A percentile compares a stretch with the other conserved stretches of the same genome.
Evolutionary conservation across 2,797 vertebrate species (phyloP).

Genomic region (Hypotaenidia okinawae): DNA sequence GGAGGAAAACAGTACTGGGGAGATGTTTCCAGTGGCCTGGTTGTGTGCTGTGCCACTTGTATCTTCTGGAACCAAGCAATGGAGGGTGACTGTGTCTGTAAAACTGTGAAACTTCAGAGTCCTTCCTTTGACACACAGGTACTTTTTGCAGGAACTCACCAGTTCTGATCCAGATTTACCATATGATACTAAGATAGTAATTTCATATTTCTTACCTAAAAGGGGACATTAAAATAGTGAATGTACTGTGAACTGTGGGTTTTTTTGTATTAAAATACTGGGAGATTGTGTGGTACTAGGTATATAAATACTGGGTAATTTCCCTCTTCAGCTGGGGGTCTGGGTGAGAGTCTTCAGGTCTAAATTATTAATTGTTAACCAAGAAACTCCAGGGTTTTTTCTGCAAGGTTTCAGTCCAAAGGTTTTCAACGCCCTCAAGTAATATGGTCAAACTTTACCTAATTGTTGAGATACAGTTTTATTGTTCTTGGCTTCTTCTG

Average conservation of each 20-base stretch:
- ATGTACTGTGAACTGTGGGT: background rate
- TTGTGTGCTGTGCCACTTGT: background rate
- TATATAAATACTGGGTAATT: background rate
- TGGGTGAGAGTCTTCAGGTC: background rate
- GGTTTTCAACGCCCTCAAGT: slow-evolving; percentile 44
- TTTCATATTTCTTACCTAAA: background rate
- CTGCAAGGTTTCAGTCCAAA: slow-evolving; percentile 48
- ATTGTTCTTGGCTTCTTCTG: slow-evolving; percentile 29
- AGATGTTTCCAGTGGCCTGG: background rate
- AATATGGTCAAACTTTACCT: slow-evolving; percentile 47
- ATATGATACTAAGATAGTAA: background rate
- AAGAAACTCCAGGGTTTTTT: slow-evolving; percentile 31
- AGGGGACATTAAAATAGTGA: background rate
- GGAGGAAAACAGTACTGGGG: background rate
- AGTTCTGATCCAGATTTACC: background rate
- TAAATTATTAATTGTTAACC: slow-evolving; percentile 58
- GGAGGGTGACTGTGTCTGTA: background rate
- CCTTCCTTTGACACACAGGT: background rate
- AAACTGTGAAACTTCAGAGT: background rate
- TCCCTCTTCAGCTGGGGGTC: background rate
- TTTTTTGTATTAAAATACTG: background rate
- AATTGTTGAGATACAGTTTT: background rate
- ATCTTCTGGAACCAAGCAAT: background rate
- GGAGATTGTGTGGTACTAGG: background rate
- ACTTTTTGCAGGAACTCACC: background rate